These are phyloP conservation scores for Platycheirus rosarum DNA, from an alignment of 2,888 invertebrate genomes.

Conservation along the genomic window DNA sequence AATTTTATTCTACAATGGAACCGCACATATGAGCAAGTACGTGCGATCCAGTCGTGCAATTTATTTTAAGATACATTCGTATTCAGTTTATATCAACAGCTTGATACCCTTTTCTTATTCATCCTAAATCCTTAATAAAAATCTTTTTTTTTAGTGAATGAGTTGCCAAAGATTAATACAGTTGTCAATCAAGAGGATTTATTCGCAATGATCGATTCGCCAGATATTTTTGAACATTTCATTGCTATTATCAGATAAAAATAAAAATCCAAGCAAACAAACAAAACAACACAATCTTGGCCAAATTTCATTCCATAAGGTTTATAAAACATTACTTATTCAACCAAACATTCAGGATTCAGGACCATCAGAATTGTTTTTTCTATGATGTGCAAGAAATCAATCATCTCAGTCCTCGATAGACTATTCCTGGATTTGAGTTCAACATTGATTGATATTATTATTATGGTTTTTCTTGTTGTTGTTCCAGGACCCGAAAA, in stretches of 20 bases:
- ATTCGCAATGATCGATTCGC: background rate
- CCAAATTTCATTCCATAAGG: background rate
- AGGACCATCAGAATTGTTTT: background rate
- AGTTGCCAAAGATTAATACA: background rate
- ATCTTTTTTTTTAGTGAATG: background rate
- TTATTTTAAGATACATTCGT: too few species aligned
- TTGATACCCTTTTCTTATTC: too few species aligned
- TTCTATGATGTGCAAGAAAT: background rate
- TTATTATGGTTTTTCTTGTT: conserved; percentile 1
- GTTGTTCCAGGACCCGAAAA: background rate
- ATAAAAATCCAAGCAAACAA: background rate
- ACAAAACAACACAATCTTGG: background rate
- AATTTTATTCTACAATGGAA: too few species aligned
- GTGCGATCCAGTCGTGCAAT: too few species aligned
- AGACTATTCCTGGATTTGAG: background rate
- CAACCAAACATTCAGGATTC: too few species aligned
- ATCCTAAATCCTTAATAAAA: too few species aligned
- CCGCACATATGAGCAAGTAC: too few species aligned
- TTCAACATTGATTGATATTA: conserved; percentile 5
- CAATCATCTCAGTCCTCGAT: background rate
- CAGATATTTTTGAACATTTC: background rate
- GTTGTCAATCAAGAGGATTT: background rate
- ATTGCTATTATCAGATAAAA: background rate
- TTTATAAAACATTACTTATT: background rate
- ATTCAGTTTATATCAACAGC: too few species aligned